These are phyloP conservation scores for Ametastegia equiseti DNA, from an alignment of 2,888 invertebrate genomes.

Conservation along the genomic window DNA sequence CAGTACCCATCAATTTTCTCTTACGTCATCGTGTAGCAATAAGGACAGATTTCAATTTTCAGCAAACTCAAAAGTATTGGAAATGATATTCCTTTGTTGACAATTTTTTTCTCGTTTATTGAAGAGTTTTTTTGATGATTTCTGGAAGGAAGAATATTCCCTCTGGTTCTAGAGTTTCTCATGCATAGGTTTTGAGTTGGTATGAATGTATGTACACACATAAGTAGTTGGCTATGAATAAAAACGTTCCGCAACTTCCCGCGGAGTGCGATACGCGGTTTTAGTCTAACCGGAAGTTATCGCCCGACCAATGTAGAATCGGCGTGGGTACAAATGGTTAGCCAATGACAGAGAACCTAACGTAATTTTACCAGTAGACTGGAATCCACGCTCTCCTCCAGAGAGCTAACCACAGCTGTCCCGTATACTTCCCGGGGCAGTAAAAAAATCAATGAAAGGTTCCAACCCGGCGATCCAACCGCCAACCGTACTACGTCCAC, in stretches of 20 bases:
- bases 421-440: constrained; percentile 43
- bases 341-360: not conserved
- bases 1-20: too few species aligned
- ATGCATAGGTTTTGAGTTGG: too few species aligned
- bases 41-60: too few species aligned
- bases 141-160: not conserved
- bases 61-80: too few species aligned
- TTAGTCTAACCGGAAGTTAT: constrained; percentile 21
- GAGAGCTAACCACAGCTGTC: constrained; percentile 45
- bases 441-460: constrained; percentile 38
- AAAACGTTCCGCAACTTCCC: constrained; percentile 31
- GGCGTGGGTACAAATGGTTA: not conserved
- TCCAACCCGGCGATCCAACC: not conserved
- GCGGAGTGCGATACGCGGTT: not conserved
- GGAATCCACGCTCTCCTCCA: not conserved
- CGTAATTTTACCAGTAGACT: not conserved
- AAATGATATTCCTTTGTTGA: too few species aligned
- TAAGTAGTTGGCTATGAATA: not conserved
- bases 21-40: too few species aligned
- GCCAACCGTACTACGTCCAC: not conserved
- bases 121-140: too few species aligned
- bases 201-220: not conserved
- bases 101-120: too few species aligned
- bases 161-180: too few species aligned
- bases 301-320: not conserved